Evolutionary conservation across 1,140 invertebrate species (phyloP).

Genomic region (Neelides sp.): DNA sequence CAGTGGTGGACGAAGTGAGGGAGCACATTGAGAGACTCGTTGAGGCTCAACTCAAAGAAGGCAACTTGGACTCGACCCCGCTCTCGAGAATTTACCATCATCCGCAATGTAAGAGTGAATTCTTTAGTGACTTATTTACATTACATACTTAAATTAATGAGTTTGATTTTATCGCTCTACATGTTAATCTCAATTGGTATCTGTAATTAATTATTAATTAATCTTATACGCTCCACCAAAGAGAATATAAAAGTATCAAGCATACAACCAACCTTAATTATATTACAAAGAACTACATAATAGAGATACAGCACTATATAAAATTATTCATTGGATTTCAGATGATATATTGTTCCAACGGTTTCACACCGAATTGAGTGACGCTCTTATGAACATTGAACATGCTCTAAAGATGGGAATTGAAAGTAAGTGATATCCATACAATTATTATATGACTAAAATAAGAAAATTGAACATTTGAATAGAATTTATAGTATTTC

Average conservation of each 20-base stretch:
- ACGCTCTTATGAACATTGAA: conserved; percentile 5
- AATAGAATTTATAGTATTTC: neutral
- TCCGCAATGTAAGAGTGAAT: conserved; percentile 6
- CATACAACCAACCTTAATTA: conserved; percentile 1
- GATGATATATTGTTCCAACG: conserved; percentile 12
- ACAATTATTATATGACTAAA: neutral
- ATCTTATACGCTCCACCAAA: neutral
- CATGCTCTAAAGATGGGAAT: conserved; percentile 8
- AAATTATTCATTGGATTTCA: neutral
- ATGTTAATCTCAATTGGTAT: neutral
- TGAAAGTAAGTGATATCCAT: conserved; percentile 17
- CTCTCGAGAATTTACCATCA: conserved; percentile 4
- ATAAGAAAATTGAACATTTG: neutral
- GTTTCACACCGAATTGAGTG: conserved; percentile 8
- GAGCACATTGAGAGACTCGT: conserved; percentile 8
- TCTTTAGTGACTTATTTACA: neutral
- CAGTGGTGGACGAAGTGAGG: conserved; percentile 7
- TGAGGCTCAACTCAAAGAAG: conserved; percentile 8
- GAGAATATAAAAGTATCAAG: neutral
- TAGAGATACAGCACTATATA: neutral
- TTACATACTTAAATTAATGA: neutral
- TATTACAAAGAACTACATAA: neutral
- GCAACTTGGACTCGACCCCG: neutral
- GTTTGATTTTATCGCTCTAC: neutral
- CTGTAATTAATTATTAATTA: neutral